Base-by-base conservation (phyloP, 2,888 invertebrate genomes). In the Machimus atricapillus region DNA sequence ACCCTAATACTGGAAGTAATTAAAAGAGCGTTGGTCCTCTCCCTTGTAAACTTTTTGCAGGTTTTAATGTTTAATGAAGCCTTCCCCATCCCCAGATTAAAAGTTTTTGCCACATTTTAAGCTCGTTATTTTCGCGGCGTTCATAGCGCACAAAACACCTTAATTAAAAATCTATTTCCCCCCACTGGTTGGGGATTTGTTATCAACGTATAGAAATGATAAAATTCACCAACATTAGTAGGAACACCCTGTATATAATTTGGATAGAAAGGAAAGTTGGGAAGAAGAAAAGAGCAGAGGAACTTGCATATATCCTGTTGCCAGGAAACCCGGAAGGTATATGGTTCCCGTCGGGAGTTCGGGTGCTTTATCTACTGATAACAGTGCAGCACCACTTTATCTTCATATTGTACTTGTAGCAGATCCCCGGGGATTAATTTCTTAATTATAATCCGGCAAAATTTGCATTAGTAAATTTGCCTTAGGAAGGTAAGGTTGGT, bases 391-490 rank as follows among this genome's bases (percentile, higher is more conserved):
- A 19, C 66, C 66, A 43, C 43, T 78, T 78, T 78, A 78, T 78
- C 78, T 78, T 37, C 43, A 43, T 43, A 78, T 78, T 52, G n/a
- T 79, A 52, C 27, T 52, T 79, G 23, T 31, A 31, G 14, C n/a
- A 46, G 46, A 79, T 27, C 79, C 79, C 79, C 14, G 16, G 52
- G 79, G 79, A 79, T 79, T 27, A 79, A 79, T 79, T 79, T 79
- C 52, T 79, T 79, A 79, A 79, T 79, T 79, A 79, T 79, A 79
- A 79, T 79, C 79, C 31, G 19, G 79, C 23, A 66, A 79, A 79
- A 79, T 79, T 79, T 79, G 52, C 79, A 79, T 79, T 52, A 79
- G 79, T 52, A 79, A 79, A 79, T 79, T 79, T 79, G 56, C 79
- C 43, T 52, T 52, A 14, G 52, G n/a, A 79, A 52, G 27, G 23